Conservation (phyloP, 2,888 invertebrate species). For the Aspidiotus destructor region DNA sequence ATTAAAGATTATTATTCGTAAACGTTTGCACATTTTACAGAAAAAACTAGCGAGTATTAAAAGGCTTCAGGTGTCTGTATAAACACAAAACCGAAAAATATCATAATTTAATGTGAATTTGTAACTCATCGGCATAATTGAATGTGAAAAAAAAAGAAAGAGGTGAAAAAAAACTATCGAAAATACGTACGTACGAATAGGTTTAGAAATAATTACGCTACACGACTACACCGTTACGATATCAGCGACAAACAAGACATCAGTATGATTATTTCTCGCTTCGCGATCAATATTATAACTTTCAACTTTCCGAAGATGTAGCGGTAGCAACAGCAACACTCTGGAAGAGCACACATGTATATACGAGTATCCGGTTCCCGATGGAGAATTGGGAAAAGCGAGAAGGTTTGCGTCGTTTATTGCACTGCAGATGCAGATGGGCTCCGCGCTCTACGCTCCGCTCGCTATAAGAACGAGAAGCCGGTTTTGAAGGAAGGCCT, state of each 20-base stretch:
- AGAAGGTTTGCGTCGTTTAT: too few species aligned
- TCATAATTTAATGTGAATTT: constrained; percentile 20
- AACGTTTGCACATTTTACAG: constrained; percentile 30
- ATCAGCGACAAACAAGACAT: constrained; percentile 3
- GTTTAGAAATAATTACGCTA: not conserved
- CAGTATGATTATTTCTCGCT: constrained; percentile 1
- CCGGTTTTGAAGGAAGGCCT: too few species aligned
- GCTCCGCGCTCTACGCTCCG: too few species aligned
- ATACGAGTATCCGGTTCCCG: too few species aligned
- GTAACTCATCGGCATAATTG: constrained; percentile 17
- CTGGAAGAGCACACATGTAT: too few species aligned
- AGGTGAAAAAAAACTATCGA: too few species aligned
- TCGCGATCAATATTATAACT: constrained; percentile 14
- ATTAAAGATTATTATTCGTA: constrained; percentile 21
- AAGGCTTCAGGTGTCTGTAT: constrained; percentile 25
- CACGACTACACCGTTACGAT: constrained; percentile 11
- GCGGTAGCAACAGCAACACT: not conserved
- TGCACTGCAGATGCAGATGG: too few species aligned
- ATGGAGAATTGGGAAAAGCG: too few species aligned
- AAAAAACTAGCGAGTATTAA: constrained; percentile 23
- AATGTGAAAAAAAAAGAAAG: not conserved
- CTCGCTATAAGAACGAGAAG: too few species aligned
- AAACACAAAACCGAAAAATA: constrained; percentile 23
- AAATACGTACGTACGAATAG: too few species aligned
- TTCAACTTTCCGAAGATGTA: constrained; percentile 24